Conservation (phyloP, 92 coral and sea anemone species). For the Palythoa heliodiscus region DNA sequence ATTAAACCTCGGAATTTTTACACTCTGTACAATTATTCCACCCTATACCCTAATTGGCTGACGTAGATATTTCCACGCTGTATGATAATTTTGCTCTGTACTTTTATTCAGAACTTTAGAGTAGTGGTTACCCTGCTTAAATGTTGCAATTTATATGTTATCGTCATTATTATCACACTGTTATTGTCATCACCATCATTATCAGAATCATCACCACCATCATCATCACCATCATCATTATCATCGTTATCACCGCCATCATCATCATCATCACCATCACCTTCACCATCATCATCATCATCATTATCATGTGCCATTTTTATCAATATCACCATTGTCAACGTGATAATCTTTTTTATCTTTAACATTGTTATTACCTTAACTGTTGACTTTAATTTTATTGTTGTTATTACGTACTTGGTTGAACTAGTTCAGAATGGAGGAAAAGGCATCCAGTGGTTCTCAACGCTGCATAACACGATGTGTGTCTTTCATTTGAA, state of each 20-base stretch:
- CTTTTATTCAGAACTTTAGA: too few species aligned
- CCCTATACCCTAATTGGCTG: too few species aligned
- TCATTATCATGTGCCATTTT: not conserved
- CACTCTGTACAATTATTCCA: too few species aligned
- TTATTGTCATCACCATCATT: not conserved
- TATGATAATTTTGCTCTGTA: too few species aligned
- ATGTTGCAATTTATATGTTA: too few species aligned
- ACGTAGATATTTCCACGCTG: too few species aligned
- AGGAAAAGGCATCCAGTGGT: too few species aligned
- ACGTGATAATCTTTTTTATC: not conserved
- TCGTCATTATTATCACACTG: too few species aligned
- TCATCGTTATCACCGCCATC: not conserved
- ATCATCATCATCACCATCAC: not conserved
- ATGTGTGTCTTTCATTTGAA: conserved; percentile 11
- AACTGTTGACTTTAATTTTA: not conserved
- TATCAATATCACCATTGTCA: not conserved
- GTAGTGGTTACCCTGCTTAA: too few species aligned
- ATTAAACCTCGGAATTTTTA: too few species aligned
- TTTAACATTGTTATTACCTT: not conserved
- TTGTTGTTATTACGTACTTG: not conserved
- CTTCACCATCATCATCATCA: not conserved
- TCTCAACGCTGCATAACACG: too few species aligned
- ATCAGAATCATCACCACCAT: not conserved
- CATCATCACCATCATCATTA: not conserved
- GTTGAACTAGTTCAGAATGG: not conserved